These are phyloP conservation scores for Trididemnum nubilum DNA, from an alignment of 23 tunicate genomes.

Conservation along the genomic window DNA sequence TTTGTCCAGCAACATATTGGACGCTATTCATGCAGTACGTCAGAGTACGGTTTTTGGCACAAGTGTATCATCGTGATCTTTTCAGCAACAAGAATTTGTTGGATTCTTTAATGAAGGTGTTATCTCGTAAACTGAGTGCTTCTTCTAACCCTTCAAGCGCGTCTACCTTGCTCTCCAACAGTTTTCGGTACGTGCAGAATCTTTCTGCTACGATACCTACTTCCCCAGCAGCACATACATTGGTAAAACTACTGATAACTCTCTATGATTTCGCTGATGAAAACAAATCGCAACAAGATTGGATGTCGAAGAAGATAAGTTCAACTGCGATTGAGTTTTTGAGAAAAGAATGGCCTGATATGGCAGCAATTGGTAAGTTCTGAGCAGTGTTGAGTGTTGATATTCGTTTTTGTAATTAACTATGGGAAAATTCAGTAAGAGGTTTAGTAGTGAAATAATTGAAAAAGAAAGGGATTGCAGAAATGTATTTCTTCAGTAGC, in stretches of 20 bases:
- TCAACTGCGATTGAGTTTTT: conserved; percentile 23
- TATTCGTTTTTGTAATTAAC: no score
- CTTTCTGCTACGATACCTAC: conserved; percentile 40
- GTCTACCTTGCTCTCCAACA: conserved; percentile 22
- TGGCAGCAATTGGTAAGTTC: not conserved
- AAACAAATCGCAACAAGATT: conserved; percentile 36
- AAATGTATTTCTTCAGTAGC: no score
- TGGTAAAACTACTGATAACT: conserved; percentile 41
- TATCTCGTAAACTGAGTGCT: not conserved
- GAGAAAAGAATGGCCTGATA: conserved; percentile 37
- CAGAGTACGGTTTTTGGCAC: no score
- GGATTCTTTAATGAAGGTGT: not conserved
- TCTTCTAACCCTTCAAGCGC: not conserved
- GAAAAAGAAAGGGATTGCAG: no score
- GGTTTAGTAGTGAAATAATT: no score
- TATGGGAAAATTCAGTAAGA: no score
- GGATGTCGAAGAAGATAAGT: conserved; percentile 49
- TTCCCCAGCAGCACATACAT: conserved; percentile 20
- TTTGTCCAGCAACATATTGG: no score
- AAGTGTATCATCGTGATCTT: no score
- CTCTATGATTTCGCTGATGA: conserved; percentile 33
- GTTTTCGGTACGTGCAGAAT: conserved; percentile 39
- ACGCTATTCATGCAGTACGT: no score
- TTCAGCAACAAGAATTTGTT: conserved; percentile 14
- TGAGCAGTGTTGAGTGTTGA: no score